A percentile compares a stretch with the other conserved stretches of the same genome.
Conservation (phyloP, 2,888 invertebrate species). For the Synergus laeviventris region DNA sequence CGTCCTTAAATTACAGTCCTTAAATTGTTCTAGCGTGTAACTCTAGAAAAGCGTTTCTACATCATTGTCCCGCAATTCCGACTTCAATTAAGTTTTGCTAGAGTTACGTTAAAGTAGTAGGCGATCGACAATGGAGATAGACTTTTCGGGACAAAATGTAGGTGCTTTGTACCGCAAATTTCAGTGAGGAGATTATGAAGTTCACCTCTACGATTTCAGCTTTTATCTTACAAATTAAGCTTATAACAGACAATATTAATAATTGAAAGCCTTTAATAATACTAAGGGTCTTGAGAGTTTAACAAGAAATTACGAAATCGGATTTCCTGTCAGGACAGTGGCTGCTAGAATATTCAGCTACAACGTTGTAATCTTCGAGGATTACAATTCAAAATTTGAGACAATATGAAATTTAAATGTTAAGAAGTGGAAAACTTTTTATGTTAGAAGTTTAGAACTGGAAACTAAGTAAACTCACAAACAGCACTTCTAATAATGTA, state of each 20-base stretch:
- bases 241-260: constrained; percentile 16
- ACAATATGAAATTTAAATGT: too few relatives aligned
- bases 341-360: not conserved
- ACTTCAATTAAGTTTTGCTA: constrained; percentile 25
- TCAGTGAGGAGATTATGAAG: not conserved
- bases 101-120: constrained; percentile 6
- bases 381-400: too few relatives aligned
- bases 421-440: too few relatives aligned
- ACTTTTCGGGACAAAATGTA: constrained; percentile 11
- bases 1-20: not conserved
- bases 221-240: not conserved
- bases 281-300: not conserved
- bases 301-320: not conserved
- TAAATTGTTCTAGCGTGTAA: constrained; percentile 28
- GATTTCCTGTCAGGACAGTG: not conserved
- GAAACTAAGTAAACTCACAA: not conserved
- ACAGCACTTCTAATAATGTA: not conserved
- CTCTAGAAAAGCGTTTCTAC: constrained; percentile 24
- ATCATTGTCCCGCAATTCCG: constrained; percentile 23
- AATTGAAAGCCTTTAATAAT: not conserved
- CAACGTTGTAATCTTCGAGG: too few relatives aligned
- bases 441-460: not conserved
- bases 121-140: constrained; percentile 35
- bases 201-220: not conserved
- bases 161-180: constrained; percentile 7